Percentiles rank a stretch among this genome's conserved stretches.
phyloP scores from a whole-genome alignment of 1,140 invertebrate genomes.

The Macrostomum lignano region DNA sequence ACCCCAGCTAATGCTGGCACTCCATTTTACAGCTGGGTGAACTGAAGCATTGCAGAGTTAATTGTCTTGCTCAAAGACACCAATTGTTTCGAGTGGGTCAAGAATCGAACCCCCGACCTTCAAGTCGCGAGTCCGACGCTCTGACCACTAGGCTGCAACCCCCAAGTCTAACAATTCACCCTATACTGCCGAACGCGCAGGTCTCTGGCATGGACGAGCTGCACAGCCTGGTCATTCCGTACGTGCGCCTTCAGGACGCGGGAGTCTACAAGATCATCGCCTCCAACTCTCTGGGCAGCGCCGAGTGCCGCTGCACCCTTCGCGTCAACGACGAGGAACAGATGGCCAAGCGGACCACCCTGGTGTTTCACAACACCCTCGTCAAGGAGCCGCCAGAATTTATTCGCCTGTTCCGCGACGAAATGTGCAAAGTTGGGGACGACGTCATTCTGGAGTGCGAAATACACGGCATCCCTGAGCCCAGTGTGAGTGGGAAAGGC shows the following conservation, averaged over 20 bases:
- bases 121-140: no score
- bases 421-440: conserved; percentile 27
- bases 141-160: no score
- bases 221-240: conserved; percentile 24
- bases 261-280: conserved; percentile 27
- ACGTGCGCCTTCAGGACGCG: conserved; percentile 24
- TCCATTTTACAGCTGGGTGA: no score
- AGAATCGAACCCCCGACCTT: no score
- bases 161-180: no score
- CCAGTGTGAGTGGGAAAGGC: conserved; percentile 32
- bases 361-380: conserved; percentile 2
- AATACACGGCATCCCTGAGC: conserved; percentile 39
- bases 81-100: no score
- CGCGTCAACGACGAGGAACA: no score
- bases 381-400: conserved; percentile 17
- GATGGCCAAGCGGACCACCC: no score
- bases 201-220: conserved; percentile 13
- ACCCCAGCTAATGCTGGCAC: no score
- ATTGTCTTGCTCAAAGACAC: no score
- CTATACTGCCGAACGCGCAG: background rate
- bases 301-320: conserved; percentile 21
- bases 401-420: conserved; percentile 18
- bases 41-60: no score
- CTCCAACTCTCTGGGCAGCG: conserved; percentile 23
- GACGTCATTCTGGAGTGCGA: conserved; percentile 41